Percentiles rank a stretch among this genome's conserved stretches.
Evolutionary conservation across 2,113 vertebrate genomes (phyloP).

Genomic region (Pimephales promelas): DNA sequence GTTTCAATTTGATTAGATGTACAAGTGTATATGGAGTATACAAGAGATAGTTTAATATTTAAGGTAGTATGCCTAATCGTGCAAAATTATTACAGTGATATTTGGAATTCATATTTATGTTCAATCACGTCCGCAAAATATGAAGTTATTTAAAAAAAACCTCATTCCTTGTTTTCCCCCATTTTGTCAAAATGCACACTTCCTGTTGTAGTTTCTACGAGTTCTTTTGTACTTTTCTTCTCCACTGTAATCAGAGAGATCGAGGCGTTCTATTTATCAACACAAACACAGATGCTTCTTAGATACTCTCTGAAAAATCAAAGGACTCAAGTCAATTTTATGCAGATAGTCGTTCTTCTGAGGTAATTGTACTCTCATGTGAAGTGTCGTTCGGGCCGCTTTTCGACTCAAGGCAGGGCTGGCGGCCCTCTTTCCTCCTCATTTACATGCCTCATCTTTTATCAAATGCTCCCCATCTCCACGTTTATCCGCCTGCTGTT

Average conservation of each 20-base stretch:
- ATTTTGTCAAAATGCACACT: conserved; percentile 7
- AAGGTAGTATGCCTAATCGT: neutral
- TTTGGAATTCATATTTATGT: neutral
- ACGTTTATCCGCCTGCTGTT: conserved; percentile 5
- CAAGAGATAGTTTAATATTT: neutral
- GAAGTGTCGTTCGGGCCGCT: conserved; percentile 12
- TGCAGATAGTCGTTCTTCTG: conserved; percentile 37
- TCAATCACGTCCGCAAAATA: no score
- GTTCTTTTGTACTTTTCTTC: conserved; percentile 14
- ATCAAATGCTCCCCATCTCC: conserved; percentile 38
- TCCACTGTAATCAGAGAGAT: conserved; percentile 2
- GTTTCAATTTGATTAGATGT: neutral
- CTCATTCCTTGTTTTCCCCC: neutral
- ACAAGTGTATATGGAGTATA: neutral
- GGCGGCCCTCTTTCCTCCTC: neutral
- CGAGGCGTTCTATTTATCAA: conserved; percentile 8
- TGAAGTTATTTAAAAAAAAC: neutral
- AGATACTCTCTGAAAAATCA: conserved; percentile 12
- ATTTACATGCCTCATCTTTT: conserved; percentile 38
- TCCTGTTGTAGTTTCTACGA: neutral
- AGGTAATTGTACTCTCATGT: conserved; percentile 28
- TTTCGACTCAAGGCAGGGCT: neutral
- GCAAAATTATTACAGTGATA: neutral
- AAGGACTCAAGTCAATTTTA: conserved; percentile 5
- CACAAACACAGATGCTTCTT: conserved; percentile 28